Evolutionary conservation across 2,113 vertebrate species (phyloP).

Genomic region (Collichthys lucidus): DNA sequence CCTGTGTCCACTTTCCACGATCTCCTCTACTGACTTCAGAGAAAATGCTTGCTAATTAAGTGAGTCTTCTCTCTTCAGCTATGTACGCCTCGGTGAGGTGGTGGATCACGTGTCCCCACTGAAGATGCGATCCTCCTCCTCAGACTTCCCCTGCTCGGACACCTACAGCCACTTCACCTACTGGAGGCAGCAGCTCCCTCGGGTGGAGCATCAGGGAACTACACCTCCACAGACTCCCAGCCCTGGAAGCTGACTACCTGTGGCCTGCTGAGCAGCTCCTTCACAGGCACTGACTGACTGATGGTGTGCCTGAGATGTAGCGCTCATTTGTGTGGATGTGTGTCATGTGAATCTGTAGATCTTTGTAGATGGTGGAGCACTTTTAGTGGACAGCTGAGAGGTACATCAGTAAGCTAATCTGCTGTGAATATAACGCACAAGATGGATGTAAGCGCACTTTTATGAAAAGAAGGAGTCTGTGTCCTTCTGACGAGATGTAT

Average conservation of each 20-base stretch:
- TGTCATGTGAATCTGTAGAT: constrained; percentile 18
- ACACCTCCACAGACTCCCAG: constrained; percentile 37
- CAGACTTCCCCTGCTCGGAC: constrained; percentile 96
- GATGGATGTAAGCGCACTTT: constrained; percentile 62
- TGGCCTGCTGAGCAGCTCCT: constrained; percentile 1
- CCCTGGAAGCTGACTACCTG: constrained; percentile 57
- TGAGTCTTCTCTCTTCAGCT: constrained; percentile 77
- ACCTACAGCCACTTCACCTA: constrained; percentile 97
- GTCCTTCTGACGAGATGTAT: constrained; percentile 44
- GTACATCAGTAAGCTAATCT: too few relatives aligned
- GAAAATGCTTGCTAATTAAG: not conserved
- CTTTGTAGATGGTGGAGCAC: constrained; percentile 42
- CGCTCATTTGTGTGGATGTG: not conserved
- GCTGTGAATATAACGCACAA: constrained; percentile 61
- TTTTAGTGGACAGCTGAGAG: constrained; percentile 26
- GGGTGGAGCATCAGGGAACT: constrained; percentile 84
- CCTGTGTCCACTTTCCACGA: not conserved
- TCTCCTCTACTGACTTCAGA: not conserved
- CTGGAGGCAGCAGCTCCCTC: constrained; percentile 92
- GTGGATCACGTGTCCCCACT: constrained; percentile 97
- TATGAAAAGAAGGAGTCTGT: constrained; percentile 13
- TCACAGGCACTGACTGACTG: constrained; percentile 19
- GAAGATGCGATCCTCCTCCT: constrained; percentile 90
- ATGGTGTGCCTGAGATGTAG: constrained; percentile 29
- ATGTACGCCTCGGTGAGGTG: constrained; percentile 93